Evolutionary conservation across 2,113 vertebrate genomes (phyloP).

Genomic region (Bungarus multicinctus): DNA sequence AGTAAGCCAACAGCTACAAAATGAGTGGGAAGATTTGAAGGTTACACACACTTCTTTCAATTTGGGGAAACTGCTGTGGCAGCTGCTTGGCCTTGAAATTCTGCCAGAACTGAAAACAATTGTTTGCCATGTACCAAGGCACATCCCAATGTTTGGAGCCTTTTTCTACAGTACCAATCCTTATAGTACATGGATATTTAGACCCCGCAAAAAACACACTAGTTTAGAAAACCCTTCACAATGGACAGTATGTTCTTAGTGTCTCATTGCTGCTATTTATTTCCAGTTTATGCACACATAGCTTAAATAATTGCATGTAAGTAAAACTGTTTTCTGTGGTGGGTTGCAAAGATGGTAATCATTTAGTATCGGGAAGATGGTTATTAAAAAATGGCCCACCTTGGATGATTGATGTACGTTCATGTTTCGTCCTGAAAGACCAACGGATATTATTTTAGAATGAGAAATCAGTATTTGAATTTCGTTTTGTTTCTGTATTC

Average conservation of each 20-base stretch:
- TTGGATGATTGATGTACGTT: not conserved
- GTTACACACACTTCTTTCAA: slow-evolving; percentile 32
- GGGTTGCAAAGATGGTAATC: not conserved
- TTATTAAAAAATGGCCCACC: not conserved
- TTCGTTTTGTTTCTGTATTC: not conserved
- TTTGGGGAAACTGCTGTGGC: slow-evolving; percentile 39
- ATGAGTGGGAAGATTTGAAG: slow-evolving; percentile 39
- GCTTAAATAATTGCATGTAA: not conserved
- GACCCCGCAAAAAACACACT: not conserved
- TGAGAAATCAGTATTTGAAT: not conserved
- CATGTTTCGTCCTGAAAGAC: not conserved
- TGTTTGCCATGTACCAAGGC: not conserved
- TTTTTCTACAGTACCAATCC: not conserved
- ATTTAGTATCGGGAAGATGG: not conserved
- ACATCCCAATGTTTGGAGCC: not conserved
- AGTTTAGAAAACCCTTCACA: not conserved
- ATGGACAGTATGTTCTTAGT: not conserved
- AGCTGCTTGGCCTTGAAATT: slow-evolving; percentile 52
- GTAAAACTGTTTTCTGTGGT: not conserved
- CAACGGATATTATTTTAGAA: not conserved
- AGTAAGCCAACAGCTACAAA: slow-evolving; percentile 44
- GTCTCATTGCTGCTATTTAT: not conserved
- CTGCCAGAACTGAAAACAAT: slow-evolving; percentile 8
- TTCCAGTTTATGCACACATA: slow-evolving; percentile 22
- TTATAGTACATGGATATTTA: not conserved